Base-by-base conservation (phyloP, 2,888 invertebrate genomes). In the Anorthoa munda region DNA sequence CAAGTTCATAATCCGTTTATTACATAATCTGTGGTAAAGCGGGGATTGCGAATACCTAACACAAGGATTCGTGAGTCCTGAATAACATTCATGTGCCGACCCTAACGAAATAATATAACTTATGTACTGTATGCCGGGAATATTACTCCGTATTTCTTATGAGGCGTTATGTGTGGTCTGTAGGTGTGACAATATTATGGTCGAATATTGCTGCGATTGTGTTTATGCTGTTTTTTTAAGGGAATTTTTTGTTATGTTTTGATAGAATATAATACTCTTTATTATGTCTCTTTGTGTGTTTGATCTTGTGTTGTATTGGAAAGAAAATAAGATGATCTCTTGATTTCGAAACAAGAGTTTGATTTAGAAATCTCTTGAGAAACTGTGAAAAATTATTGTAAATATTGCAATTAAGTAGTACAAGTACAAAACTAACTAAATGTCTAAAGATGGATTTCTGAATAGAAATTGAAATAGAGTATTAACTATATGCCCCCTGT, bases 41-140 rank as follows among this genome's bases (percentile, higher is more conserved):
- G 53, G 75, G 64, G 31, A 78, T 79, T 79, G 46, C 53, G 26
- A 60, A 60, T 50, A 67, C 55, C 23, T 56, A 74, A 46, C 17
- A 13, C 31, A 39, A 67, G 59, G 75, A 65, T 21, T 60, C 17
- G 59, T 53, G 60, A 60, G 26, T 39, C 39, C 59, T 61, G 55
- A 69, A 65, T 80, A 61, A 66, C 63, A 51, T 51, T 61, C 51
- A 61, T 53, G 55, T n/a, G 26, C 26, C 56, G 17, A 53, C 65
- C 61, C 48, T 66, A 66, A 61, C 56, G 11, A 80, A 53, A 80
- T 53, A 79, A 80, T 39, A 39, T 39, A 69, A 80, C 48, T 53
- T 78, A n/a, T 39, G 9, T 39, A 39, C 7, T 39, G 9, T 65
- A 39, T 51, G 46, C 4, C 4, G 15, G n/a, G 31, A 46, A 65